phyloP scores from a whole-genome alignment of 2,113 vertebrate species.

The Sinocyclocheilus anshuiensis region DNA sequence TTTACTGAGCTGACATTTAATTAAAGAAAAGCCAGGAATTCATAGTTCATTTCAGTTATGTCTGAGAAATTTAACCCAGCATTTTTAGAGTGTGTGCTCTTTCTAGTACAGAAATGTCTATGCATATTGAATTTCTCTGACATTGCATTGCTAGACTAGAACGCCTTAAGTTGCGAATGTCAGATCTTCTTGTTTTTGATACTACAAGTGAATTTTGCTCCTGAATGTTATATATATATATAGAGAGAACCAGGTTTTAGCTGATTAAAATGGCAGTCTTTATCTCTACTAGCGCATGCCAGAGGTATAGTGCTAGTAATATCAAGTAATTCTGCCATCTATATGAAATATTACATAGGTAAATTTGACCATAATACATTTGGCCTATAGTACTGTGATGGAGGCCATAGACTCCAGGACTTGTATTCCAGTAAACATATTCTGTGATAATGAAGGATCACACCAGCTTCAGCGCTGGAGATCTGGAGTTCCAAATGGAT shows the following conservation, averaged over 20 bases:
- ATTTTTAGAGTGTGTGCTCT: too few species aligned
- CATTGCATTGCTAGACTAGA: too few species aligned
- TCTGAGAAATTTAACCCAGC: background rate
- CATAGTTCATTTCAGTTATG: conserved; percentile 36
- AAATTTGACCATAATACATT: background rate
- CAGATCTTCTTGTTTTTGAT: too few species aligned
- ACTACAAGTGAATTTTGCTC: too few species aligned
- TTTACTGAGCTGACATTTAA: conserved; percentile 55
- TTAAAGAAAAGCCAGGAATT: conserved; percentile 53
- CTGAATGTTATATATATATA: too few species aligned
- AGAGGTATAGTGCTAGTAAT: background rate
- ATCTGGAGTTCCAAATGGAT: conserved; percentile 51
- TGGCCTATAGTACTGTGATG: background rate
- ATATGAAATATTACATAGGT: background rate
- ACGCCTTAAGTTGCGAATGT: too few species aligned
- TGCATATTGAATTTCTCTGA: too few species aligned
- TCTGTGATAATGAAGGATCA: background rate
- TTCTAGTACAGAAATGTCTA: too few species aligned
- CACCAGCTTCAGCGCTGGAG: background rate
- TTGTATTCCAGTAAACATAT: background rate
- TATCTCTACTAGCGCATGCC: too few species aligned
- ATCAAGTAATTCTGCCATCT: background rate
- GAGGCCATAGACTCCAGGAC: background rate
- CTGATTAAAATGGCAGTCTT: too few species aligned
- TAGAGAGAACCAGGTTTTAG: too few species aligned